A percentile compares a stretch with the other conserved stretches of the same genome.
Evolutionary conservation across 2,888 invertebrate genomes (phyloP).

Genomic region (Oasisia sp.): DNA sequence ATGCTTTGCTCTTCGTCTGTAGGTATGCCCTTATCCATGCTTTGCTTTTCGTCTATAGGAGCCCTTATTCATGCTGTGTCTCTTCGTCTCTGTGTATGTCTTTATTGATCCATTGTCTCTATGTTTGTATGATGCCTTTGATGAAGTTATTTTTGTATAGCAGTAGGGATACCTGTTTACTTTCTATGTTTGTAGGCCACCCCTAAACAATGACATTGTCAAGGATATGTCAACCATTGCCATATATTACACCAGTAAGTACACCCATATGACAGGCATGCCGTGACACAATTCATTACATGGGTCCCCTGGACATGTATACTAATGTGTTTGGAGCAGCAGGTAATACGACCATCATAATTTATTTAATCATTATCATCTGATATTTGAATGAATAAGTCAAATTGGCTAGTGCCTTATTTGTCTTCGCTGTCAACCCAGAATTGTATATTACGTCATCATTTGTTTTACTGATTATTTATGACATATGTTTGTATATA

Average conservation of each 20-base stretch:
- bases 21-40: no score
- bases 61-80: background rate
- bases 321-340: background rate
- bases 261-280: background rate
- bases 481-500: no score
- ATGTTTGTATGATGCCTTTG: background rate
- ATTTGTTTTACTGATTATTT: no score
- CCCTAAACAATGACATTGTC: background rate
- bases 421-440: no score
- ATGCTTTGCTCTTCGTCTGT: no score
- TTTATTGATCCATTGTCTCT: background rate
- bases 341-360: background rate
- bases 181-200: background rate
- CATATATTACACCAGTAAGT: constrained; percentile 2
- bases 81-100: no score
- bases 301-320: background rate
- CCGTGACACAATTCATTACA: background rate
- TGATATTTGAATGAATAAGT: no score
- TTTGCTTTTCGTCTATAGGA: background rate
- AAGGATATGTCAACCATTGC: background rate
- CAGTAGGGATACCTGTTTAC: background rate
- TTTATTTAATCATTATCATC: no score
- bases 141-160: no score
- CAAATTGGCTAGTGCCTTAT: no score
- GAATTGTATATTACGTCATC: no score